phyloP scores from a whole-genome alignment of 92 coral and sea anemone species.

The Actinostola sp. region DNA sequence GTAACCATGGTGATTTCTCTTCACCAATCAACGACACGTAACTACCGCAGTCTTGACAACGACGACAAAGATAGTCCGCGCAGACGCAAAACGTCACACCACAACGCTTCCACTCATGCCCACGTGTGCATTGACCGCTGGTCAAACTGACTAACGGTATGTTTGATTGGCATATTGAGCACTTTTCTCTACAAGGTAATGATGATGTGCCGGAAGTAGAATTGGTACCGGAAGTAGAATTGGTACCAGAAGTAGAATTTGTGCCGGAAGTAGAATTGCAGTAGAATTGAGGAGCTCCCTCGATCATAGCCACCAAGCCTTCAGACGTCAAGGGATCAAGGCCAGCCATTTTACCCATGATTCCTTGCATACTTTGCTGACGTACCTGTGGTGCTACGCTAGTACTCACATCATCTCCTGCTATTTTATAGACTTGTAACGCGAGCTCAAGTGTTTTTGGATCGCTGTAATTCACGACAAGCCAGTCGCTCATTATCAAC shows the following conservation, averaged over 20 bases:
- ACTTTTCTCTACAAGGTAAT: constrained; percentile 19
- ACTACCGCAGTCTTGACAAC: constrained; percentile 41
- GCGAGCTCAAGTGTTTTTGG: constrained; percentile 25
- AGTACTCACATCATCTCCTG: background rate
- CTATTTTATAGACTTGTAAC: constrained; percentile 12
- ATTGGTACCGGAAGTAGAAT: background rate
- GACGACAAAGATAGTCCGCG: constrained; percentile 21
- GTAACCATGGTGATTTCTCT: constrained; percentile 43
- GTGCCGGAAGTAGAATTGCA: background rate
- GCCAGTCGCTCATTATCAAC: constrained; percentile 35
- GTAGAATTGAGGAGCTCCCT: background rate
- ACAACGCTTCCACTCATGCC: constrained; percentile 47
- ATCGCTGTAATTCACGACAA: constrained; percentile 27
- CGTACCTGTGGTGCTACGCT: constrained; percentile 14
- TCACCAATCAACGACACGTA: constrained; percentile 25
- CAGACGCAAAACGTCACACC: constrained; percentile 21
- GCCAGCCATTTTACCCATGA: background rate
- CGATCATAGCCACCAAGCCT: background rate
- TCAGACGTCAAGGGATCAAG: constrained; percentile 11
- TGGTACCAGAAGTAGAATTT: background rate
- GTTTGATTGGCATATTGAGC: constrained; percentile 21
- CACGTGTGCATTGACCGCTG: constrained; percentile 21
- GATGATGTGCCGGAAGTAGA: background rate
- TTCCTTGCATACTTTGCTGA: constrained; percentile 11
- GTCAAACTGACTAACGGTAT: constrained; percentile 16